phyloP scores from a whole-genome alignment of 1,140 invertebrate species.

The Geopemphigus sp. region DNA sequence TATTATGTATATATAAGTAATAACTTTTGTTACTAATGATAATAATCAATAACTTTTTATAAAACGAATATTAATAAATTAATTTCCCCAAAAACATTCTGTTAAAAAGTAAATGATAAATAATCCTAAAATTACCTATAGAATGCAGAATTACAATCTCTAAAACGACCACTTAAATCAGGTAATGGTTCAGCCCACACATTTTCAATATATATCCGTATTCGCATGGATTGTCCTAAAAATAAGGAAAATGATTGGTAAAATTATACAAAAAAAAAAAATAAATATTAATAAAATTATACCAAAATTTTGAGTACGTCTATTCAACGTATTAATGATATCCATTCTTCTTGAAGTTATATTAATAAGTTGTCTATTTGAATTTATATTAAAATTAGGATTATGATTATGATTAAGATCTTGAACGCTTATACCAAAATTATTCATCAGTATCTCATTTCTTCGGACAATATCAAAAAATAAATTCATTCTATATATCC shows the following conservation, averaged over 20 bases:
- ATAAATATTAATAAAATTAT: neutral
- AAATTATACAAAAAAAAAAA: neutral
- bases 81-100: too few relatives aligned
- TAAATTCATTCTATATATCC: slow-evolving; percentile 9
- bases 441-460: neutral
- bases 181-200: slow-evolving; percentile 28
- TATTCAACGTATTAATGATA: neutral
- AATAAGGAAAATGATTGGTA: neutral
- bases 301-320: neutral
- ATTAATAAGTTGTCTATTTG: too few relatives aligned
- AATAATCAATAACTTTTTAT: too few relatives aligned
- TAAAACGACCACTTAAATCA: slow-evolving; percentile 29
- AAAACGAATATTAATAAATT: too few relatives aligned
- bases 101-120: too few relatives aligned
- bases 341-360: neutral
- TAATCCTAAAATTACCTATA: slow-evolving; percentile 9
- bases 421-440: neutral
- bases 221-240: neutral
- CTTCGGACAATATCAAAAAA: slow-evolving; percentile 12
- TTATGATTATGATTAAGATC: too few relatives aligned
- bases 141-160: slow-evolving; percentile 19
- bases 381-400: too few relatives aligned
- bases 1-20: too few relatives aligned
- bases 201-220: neutral
- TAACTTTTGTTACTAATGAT: too few relatives aligned